phyloP scores from a whole-genome alignment of 2,888 invertebrate genomes.

The Taphrorychus bicolor region DNA sequence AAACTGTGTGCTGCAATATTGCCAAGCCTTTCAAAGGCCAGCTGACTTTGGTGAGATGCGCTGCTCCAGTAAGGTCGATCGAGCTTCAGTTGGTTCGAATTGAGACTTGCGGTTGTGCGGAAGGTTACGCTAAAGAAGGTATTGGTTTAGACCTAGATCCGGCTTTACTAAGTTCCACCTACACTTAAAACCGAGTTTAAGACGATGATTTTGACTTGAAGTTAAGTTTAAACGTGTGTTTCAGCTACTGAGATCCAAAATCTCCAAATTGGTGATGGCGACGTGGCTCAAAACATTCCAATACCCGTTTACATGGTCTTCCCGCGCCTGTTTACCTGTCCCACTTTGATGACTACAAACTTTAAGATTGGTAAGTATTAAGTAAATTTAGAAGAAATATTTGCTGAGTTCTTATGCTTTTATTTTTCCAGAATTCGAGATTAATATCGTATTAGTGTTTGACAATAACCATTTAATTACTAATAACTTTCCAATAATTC shows the following conservation, averaged over 20 bases:
- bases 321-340: constrained; percentile 94
- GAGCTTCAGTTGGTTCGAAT: constrained; percentile 94
- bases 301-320: constrained; percentile 96
- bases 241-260: constrained; percentile 97
- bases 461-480: constrained; percentile 92
- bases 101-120: constrained; percentile 93
- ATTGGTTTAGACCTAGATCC: too few species aligned
- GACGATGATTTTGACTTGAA: too few species aligned
- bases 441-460: constrained; percentile 91
- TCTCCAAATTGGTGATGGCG: constrained; percentile 95
- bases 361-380: constrained; percentile 87
- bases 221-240: constrained; percentile 35
- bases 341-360: constrained; percentile 86
- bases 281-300: constrained; percentile 79
- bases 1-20: constrained; percentile 83
- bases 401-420: not conserved
- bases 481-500: constrained; percentile 88
- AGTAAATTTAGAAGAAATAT: not conserved
- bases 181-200: too few species aligned
- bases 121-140: constrained; percentile 93
- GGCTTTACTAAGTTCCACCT: too few species aligned
- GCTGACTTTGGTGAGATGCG: constrained; percentile 81
- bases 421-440: constrained; percentile 85
- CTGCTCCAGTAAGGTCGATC: constrained; percentile 86
- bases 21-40: constrained; percentile 87